Conservation (phyloP, 2,113 vertebrate species). For the Dicentrarchus labrax region DNA sequence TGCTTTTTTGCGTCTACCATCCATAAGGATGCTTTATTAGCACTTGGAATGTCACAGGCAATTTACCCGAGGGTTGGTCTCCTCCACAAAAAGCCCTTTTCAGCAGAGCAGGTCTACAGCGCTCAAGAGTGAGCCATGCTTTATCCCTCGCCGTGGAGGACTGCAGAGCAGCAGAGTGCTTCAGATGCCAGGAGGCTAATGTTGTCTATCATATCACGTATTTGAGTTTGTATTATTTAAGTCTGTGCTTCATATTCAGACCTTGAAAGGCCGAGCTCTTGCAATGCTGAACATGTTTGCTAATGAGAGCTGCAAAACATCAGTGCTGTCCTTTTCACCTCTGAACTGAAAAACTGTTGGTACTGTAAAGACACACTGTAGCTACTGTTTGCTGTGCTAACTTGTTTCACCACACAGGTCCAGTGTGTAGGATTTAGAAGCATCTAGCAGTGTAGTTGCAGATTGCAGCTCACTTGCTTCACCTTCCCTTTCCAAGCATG, state of each 20-base stretch:
- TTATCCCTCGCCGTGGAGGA: constrained; percentile 13
- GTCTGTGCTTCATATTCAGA: constrained; percentile 22
- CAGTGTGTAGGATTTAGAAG: too few species aligned
- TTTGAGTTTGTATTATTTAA: constrained; percentile 50
- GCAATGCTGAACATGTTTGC: constrained; percentile 31
- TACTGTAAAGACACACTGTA: too few species aligned
- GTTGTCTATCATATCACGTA: constrained; percentile 34
- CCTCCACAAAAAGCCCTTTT: constrained; percentile 47
- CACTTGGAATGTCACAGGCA: constrained; percentile 61
- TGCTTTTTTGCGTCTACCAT: constrained; percentile 40
- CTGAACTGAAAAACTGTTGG: neutral
- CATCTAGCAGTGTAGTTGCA: too few species aligned
- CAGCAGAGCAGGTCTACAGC: constrained; percentile 38
- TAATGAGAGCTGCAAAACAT: constrained; percentile 31
- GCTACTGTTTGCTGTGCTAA: neutral
- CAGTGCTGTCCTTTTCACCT: constrained; percentile 8
- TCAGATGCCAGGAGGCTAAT: constrained; percentile 19
- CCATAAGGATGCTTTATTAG: constrained; percentile 57
- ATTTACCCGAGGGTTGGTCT: constrained; percentile 62
- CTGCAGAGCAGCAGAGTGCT: neutral
- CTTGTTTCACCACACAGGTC: neutral
- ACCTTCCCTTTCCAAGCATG: too few species aligned
- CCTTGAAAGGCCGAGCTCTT: neutral
- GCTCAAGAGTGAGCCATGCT: constrained; percentile 12
- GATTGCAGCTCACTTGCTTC: too few species aligned